Base-by-base conservation (phyloP, 1,140 invertebrate species). In the Metaphire vulgaris region DNA sequence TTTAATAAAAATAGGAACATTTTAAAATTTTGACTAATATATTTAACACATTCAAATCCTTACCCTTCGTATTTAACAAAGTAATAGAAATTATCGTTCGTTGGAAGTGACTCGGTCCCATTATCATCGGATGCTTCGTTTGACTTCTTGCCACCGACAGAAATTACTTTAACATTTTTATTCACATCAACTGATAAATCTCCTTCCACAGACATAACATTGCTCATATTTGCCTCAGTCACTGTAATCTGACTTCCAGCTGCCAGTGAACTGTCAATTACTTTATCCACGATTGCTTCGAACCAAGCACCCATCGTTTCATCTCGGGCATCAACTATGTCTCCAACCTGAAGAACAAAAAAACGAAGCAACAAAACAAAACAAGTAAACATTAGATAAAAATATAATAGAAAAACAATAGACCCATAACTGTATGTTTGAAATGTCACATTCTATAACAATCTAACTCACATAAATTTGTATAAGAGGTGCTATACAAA, bases 321-420 rank as follows among this genome's bases (percentile, higher is more conserved):
- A 80, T 89, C 87, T 76, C 89, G 87, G 31, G 89, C 89, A 86
- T 95, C 93, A 77, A 94, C 84, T 1, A 90, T 84, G 85, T 94
- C 92, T 34, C 90, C 91, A 78, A 91, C 79, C 87, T 88, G 74
- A 74, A 30, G 0, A 34, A 26, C 15, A 1, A n/a, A 14, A 30
- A 26, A 71, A 30, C 1, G 32, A 71, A 32, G 26, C 33, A 15
- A 30, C 21, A 71, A 14, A 71, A 30, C 33, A 6, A 71, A 31
- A n/a, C 33, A 26, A 0, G 31, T 71, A 71, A 33, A 32, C 28
- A 14, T 71, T 33, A 30, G 32, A 71, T 26, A 65, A 65, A 15
- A 65, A 15, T 65, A 65, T 65, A 65, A 65, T 15, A 65, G 26
- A 65, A 65, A 65, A 14, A 65, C 14, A 65, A 14, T 65, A 65